Percentiles rank a stretch among this genome's conserved stretches.
These are phyloP conservation scores for Gallinago paraguaiae DNA, from an alignment of 2,113 vertebrate genomes.

Conservation along the genomic window DNA sequence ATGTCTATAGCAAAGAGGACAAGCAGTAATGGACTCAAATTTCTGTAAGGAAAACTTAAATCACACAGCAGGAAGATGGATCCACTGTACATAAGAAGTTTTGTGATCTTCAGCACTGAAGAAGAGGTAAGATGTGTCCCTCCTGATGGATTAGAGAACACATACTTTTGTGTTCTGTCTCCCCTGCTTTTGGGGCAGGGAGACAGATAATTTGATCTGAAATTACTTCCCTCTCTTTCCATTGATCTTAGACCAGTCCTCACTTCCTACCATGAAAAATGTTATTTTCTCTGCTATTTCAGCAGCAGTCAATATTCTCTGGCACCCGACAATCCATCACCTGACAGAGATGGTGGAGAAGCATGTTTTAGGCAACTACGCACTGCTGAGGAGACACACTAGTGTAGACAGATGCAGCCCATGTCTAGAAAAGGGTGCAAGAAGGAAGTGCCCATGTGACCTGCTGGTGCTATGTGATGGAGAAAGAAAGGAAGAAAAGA, in stretches of 20 bases:
- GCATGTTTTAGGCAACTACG: neutral
- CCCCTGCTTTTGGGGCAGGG: neutral
- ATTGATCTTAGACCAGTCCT: neutral
- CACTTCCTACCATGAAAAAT: neutral
- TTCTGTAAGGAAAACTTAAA: neutral
- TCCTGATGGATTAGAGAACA: neutral
- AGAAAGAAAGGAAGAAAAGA: neutral
- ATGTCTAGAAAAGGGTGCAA: neutral
- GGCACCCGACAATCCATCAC: neutral
- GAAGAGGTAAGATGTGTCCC: neutral
- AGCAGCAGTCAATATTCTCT: neutral
- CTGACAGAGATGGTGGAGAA: neutral
- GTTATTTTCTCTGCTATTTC: neutral
- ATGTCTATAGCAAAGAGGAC: neutral
- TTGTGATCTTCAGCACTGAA: neutral
- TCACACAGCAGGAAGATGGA: neutral
- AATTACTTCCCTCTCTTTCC: neutral
- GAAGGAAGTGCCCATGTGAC: neutral
- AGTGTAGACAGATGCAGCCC: neutral
- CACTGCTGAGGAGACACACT: neutral
- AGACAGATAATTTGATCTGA: neutral
- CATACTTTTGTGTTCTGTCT: no score
- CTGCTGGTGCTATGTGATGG: neutral
- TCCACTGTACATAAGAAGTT: neutral
- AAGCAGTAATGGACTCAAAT: neutral